Base-by-base conservation (phyloP, 92 coral and sea anemone genomes). In the Heteractis magnifica region DNA sequence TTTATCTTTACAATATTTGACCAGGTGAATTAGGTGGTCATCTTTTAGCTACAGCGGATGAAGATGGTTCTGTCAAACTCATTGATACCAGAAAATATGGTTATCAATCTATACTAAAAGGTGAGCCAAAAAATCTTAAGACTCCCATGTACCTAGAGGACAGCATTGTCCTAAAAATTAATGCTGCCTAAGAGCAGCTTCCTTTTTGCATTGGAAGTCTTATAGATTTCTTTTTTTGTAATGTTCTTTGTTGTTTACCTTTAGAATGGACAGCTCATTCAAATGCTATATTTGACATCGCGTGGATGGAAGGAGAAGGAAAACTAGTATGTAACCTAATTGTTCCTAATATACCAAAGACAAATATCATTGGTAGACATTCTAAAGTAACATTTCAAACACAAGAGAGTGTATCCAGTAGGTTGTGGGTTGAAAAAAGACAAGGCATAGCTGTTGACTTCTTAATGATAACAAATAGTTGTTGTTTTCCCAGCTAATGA, bases 271-370 rank as follows among this genome's bases (percentile, higher is more conserved):
- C 90, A 26, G 99, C 99, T 51, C 99, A 97, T 79, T 86, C 91
- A 49, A 97, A 97, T 92, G 99, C 99, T 62, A 92, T 97, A 74
- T 97, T 97, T 90, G 99, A 97, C 84, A 81, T 97, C 60, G 99
- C 97, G 6, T 97, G 99, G 99, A 92, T 94, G 92, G 79, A 89
- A 56, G 88, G 89, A 73, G 93, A 97, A 55, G 90, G 92, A 21
- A 92, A 92, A 65, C 81, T 97, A 88, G 99, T 97, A 88, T 90
- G 98, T 83, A n/a, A 6, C 44, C 3, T 34, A 2, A 34, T 34
- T 34, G 44, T 34, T 34, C 44, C 44, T 34, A 34, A 34, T 34
- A 34, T 2, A 34, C 44, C 44, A 34, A 34, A 34, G 44, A 34
- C 44, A 34, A 34, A 1, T 34, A 34, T 34, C 44, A 34, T 26